Evolutionary conservation across 2,113 vertebrate genomes (phyloP).

Genomic region (Engraulis encrasicolus): DNA sequence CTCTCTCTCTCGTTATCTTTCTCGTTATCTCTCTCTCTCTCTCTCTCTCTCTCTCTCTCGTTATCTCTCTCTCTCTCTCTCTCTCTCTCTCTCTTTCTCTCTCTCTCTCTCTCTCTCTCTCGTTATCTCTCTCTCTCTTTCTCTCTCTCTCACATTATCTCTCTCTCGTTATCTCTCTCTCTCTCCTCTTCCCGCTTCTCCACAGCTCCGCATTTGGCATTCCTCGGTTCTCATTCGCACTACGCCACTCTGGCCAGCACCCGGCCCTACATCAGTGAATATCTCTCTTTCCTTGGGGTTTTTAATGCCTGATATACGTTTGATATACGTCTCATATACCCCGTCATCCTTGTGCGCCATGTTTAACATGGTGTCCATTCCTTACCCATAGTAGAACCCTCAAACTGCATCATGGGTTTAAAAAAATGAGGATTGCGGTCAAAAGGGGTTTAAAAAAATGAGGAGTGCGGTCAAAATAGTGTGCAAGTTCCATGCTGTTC

Average conservation of each 20-base stretch:
- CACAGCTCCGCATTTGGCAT: conserved; percentile 80
- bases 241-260: conserved; percentile 83
- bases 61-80: conserved; percentile 62
- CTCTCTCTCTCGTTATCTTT: conserved; percentile 59
- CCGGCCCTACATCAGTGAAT: conserved; percentile 82
- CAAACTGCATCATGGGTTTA: conserved; percentile 1
- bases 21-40: conserved; percentile 44
- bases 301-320: conserved; percentile 62
- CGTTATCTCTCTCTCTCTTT: conserved; percentile 24
- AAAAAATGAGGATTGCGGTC: too few species aligned
- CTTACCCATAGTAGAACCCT: background rate
- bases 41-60: conserved; percentile 46
- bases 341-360: conserved; percentile 30
- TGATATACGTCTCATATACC: conserved; percentile 32
- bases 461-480: background rate
- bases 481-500: background rate
- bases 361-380: background rate
- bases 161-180: conserved; percentile 54
- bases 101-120: conserved; percentile 43
- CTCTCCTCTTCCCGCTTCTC: background rate
- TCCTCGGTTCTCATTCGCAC: conserved; percentile 82
- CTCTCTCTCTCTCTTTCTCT: background rate
- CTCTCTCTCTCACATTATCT: conserved; percentile 58
- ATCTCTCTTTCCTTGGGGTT: conserved; percentile 54
- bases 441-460: background rate